Evolutionary conservation across 2,888 invertebrate genomes (phyloP), one percentile per base, ranked within the genome.

Genomic region (Trichogramma dendrolimi): DNA sequence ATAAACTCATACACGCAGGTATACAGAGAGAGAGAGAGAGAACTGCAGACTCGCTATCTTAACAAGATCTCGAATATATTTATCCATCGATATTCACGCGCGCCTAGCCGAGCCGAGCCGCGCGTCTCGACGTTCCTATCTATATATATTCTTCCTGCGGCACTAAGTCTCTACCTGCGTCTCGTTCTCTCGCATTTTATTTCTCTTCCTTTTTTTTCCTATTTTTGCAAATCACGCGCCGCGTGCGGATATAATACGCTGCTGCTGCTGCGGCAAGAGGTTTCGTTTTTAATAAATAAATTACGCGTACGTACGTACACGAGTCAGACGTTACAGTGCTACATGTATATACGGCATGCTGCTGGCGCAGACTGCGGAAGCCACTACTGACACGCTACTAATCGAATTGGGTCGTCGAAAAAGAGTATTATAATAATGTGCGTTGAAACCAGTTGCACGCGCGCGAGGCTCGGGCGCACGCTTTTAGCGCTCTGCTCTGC

Each of bases 151-250:
- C 27, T 27, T 27, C 27, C 27, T 27, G 27, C 27, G 27, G 27
- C 27, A 27, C 43, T 48, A 50, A 56, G 61, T 56, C 54, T 44
- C 56, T 57, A 58, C 10, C 49, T 41, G 39, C 52, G 7, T 39
- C 10, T 4, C 47, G 7, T 43, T 41, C 48, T 41, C 54, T 44
- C 7, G 41, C 54, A n/a, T 14, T 51, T 5, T 38, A 5, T 41
- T 6, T 8, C 44, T 4, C 11, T 14, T 10, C 38, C 27, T 1
- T 44, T 43, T 42, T 61, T 55, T 49, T 57, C 51, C 10, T 64
- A 57, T 54, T 53, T 41, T 52, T 52, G 51, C 55, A 56, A 61
- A 55, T 61, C 55, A 56, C 38, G 40, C 8, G 3, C 47, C 38
- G 11, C 48, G 48, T 14, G 6, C 14, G 41, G 48, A 39, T 8